Percentiles rank a stretch among this genome's conserved stretches.
Conservation (phyloP, 2,113 vertebrate species). For the Ranitomeya variabilis region DNA sequence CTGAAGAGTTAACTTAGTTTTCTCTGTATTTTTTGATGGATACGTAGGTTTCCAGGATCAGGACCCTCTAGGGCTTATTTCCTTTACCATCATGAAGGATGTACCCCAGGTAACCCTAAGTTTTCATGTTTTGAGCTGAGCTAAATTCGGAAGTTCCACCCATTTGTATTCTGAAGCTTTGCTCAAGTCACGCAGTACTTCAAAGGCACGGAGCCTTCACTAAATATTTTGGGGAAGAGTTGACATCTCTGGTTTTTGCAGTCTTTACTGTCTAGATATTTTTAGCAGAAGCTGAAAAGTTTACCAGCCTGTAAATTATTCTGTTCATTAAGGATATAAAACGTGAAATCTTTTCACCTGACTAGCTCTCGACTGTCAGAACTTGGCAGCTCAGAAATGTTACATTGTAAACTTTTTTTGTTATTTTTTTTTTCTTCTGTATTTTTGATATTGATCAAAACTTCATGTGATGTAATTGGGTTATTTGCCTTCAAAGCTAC, state of each 20-base stretch:
- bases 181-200: neutral
- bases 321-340: slow-evolving; percentile 67
- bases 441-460: slow-evolving; percentile 29
- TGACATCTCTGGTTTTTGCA: slow-evolving; percentile 22
- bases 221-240: slow-evolving; percentile 15
- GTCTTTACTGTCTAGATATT: slow-evolving; percentile 55
- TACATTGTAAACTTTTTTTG: slow-evolving; percentile 5
- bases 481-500: neutral
- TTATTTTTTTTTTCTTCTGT: neutral
- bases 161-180: slow-evolving; percentile 31
- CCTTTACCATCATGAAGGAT: neutral
- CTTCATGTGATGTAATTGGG: slow-evolving; percentile 29
- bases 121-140: neutral
- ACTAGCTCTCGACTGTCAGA: slow-evolving; percentile 66
- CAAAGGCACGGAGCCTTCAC: neutral
- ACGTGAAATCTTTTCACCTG: slow-evolving; percentile 65
- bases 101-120: neutral
- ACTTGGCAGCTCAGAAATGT: slow-evolving; percentile 57
- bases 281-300: slow-evolving; percentile 55
- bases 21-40: too few relatives aligned
- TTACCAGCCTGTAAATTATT: slow-evolving; percentile 66
- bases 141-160: neutral
- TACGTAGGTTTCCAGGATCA: neutral
- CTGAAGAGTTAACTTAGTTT: too few relatives aligned
- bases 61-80: neutral